Evolutionary conservation across 2,797 vertebrate genomes (phyloP).

Genomic region (Rachycentron canadum): DNA sequence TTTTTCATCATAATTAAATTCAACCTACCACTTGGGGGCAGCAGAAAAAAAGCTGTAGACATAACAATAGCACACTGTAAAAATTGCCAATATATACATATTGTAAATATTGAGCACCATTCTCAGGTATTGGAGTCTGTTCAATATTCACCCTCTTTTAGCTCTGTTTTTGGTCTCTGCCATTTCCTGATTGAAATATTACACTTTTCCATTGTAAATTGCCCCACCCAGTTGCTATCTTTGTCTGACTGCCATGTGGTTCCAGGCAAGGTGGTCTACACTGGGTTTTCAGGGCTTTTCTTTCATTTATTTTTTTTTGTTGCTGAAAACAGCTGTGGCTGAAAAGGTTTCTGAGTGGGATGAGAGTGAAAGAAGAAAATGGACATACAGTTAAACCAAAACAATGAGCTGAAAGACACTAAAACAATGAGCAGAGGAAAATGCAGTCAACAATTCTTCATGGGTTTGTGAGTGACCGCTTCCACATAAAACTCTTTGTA

Average conservation of each 20-base stretch:
- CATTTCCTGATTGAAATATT: neutral
- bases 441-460: neutral
- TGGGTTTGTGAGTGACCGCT: neutral
- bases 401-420: neutral
- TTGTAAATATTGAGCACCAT: neutral
- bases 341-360: neutral
- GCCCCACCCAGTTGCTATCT: neutral
- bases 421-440: neutral
- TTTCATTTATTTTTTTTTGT: neutral
- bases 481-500: neutral
- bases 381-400: neutral
- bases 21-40: neutral
- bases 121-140: neutral
- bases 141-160: neutral
- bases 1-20: neutral
- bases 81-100: neutral
- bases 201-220: neutral
- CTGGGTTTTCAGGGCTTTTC: neutral
- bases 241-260: neutral
- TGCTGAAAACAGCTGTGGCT: neutral
- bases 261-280: neutral
- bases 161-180: neutral
- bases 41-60: conserved; percentile 5
- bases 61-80: neutral
- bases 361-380: neutral